Conservation (phyloP, 1,140 invertebrate genomes). For the Scylla paramamosain region DNA sequence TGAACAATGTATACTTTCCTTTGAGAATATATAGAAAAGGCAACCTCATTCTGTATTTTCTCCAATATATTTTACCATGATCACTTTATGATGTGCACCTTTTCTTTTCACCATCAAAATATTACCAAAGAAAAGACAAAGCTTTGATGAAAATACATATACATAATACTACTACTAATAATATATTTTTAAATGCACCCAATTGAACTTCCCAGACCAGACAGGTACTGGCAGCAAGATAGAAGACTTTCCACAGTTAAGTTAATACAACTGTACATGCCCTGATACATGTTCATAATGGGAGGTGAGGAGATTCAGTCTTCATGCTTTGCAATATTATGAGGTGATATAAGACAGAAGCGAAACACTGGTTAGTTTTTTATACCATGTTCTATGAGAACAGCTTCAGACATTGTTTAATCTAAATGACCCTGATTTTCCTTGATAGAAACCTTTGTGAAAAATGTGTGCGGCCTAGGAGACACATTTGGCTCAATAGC, state of each 20-base stretch:
- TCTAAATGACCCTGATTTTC: conserved; percentile 59
- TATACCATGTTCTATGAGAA: conserved; percentile 45
- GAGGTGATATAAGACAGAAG: conserved; percentile 39
- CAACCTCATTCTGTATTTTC: background rate
- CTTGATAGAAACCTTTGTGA: background rate
- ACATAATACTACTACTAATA: background rate
- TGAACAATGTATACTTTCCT: background rate
- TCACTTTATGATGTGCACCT: background rate
- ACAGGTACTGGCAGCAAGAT: conserved; percentile 64
- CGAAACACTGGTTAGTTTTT: conserved; percentile 41
- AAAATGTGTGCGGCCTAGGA: conserved; percentile 10
- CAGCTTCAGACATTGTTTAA: conserved; percentile 29
- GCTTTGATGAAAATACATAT: background rate
- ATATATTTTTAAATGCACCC: conserved; percentile 29
- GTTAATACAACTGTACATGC: conserved; percentile 51
- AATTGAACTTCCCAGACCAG: conserved; percentile 50
- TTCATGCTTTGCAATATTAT: conserved; percentile 39
- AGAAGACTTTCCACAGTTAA: conserved; percentile 34
- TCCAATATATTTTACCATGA: background rate
- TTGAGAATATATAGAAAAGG: background rate
- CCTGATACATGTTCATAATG: conserved; percentile 56
- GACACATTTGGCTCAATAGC: background rate
- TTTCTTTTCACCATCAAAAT: background rate
- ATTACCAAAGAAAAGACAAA: background rate
- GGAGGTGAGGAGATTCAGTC: conserved; percentile 48